Base-by-base conservation (phyloP, 1,140 invertebrate species). In the Musca vetustissima region DNA sequence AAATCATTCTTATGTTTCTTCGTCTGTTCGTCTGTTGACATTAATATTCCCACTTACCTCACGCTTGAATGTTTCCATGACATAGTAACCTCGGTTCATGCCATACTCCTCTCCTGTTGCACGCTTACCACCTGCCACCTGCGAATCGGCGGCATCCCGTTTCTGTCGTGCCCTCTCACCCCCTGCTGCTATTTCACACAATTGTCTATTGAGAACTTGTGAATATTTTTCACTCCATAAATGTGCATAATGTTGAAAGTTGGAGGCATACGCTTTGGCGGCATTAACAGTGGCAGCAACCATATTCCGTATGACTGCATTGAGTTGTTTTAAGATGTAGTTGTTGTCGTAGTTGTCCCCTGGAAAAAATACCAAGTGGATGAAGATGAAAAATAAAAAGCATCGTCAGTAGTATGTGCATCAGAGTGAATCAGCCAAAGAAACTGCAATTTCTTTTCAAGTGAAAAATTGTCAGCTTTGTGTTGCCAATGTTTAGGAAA, bases 31-130 rank as follows among this genome's bases (percentile, higher is more conserved):
- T 43, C 36, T 13, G 36, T 11, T 43, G 36, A 43, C 36, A 43
- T 11, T 13, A 43, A 43, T 43, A 43, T 43, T 43, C 36, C 47
- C 19, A 47, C 70, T 80, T 69, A 81, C 79, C 78, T 81, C 78
- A 70, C 74, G 80, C 72, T 81, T 81, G 52, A 81, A 79, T 50
- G 76, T 75, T 69, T 81, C 79, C 76, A 81, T 77, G 67, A 81
- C 57, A 61, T 19, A 61, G 19, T 61, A 61, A 36, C 36, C 57
- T 36, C 36, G 32, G 36, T 61, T 61, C 36, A 61, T 43, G 7
- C 3, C 21, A 7, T 24, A 61, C 19, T 61, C 17, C 15, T 61
- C 13, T 36, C 36, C 36, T 36, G n/a, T n/a, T n/a, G n/a, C n/a
- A n/a, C n/a, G n/a, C n/a, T 36, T 17, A 9, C 13, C 8, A 43